A percentile compares a stretch with the other conserved stretches of the same genome.
These are phyloP conservation scores for Erannis defoliaria DNA, from an alignment of 2,888 invertebrate genomes.

Conservation along the genomic window DNA sequence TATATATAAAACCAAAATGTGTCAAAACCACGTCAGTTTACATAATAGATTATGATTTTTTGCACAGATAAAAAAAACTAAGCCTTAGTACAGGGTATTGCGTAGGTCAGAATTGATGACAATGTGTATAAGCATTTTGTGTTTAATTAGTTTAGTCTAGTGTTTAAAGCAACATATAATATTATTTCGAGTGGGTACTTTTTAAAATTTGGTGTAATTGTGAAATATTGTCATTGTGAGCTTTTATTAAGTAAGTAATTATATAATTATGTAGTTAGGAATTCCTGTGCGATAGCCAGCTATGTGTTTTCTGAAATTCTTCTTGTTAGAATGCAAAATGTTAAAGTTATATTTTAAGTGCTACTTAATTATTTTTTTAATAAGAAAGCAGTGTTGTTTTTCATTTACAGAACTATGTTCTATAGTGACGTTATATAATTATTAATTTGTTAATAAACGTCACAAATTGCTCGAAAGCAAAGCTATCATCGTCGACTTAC, in stretches of 20 bases:
- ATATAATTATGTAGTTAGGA: conserved; percentile 9
- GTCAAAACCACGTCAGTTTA: conserved; percentile 29
- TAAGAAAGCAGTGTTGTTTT: conserved; percentile 22
- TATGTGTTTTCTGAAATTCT: conserved; percentile 12
- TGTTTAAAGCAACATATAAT: neutral
- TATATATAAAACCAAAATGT: conserved; percentile 15
- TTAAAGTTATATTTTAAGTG: conserved; percentile 9
- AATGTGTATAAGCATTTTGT: neutral
- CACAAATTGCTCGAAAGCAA: conserved; percentile 30
- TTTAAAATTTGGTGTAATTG: neutral
- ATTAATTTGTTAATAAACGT: conserved; percentile 25
- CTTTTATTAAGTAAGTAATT: conserved; percentile 5
- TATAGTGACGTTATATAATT: conserved; percentile 27
- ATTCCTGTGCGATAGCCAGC: conserved; percentile 21
- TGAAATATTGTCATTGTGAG: conserved; percentile 3
- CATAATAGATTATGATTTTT: conserved; percentile 23
- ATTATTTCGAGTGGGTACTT: neutral
- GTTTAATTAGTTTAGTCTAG: neutral
- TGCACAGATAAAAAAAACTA: conserved; percentile 15
- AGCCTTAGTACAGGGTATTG: conserved; percentile 29
- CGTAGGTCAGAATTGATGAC: conserved; percentile 27
- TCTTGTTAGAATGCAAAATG: neutral
- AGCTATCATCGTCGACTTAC: conserved; percentile 34
- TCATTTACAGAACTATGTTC: conserved; percentile 10
- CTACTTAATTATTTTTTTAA: conserved; percentile 8